Conservation (phyloP, 2,888 invertebrate genomes). For the Coleophora flavipennella region DNA sequence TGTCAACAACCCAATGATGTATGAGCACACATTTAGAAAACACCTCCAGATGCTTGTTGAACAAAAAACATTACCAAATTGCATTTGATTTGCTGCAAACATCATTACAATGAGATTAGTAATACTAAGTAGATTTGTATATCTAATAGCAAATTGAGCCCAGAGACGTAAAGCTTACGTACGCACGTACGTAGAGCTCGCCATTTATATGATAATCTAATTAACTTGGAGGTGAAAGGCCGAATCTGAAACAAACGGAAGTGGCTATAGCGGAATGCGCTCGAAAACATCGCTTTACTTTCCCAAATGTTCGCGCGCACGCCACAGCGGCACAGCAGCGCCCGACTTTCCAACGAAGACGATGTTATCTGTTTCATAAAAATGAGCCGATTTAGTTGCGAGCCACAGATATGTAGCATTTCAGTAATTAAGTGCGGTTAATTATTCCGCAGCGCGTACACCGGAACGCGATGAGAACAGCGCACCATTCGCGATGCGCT, state of each 20-base stretch:
- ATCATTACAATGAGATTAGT: too few species aligned
- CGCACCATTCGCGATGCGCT: conserved; percentile 24
- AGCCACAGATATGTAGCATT: conserved; percentile 40
- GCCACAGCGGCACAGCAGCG: conserved; percentile 4
- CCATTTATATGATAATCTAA: conserved; percentile 1
- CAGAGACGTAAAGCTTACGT: too few species aligned
- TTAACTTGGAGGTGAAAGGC: conserved; percentile 34
- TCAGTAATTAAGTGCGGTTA: conserved; percentile 48
- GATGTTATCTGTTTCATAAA: conserved; percentile 27
- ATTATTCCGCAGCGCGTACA: conserved; percentile 41
- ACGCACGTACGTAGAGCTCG: too few species aligned
- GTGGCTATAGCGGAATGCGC: conserved; percentile 30
- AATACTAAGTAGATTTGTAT: too few species aligned
- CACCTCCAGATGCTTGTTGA: too few species aligned
- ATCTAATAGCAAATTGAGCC: too few species aligned
- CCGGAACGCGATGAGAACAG: conserved; percentile 35
- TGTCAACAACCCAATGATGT: too few species aligned
- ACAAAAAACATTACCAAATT: too few species aligned
- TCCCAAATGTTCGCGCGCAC: conserved; percentile 41
- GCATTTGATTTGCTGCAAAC: too few species aligned
- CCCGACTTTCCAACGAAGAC: conserved; percentile 31
- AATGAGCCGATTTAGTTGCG: conserved; percentile 42
- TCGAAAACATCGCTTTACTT: conserved; percentile 39
- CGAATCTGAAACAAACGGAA: conserved; percentile 25
- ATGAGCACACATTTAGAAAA: too few species aligned